These are phyloP conservation scores for Perccottus glenii DNA, from an alignment of 2,113 vertebrate genomes.

Conservation along the genomic window DNA sequence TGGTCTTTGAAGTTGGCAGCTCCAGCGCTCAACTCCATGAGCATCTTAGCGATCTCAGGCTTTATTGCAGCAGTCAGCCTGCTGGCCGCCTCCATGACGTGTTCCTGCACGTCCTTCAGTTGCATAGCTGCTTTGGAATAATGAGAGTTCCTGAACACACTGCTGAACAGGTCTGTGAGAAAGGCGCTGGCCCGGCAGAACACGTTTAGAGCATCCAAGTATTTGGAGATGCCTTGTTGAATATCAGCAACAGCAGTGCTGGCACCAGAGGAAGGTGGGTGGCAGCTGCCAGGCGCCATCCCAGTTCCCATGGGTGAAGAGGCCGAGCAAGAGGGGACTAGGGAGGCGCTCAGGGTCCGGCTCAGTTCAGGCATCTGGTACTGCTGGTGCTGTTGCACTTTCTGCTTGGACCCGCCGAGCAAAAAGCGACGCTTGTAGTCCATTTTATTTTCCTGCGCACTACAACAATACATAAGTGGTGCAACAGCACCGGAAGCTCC, in stretches of 20 bases:
- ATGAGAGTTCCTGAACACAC: slow-evolving; percentile 96
- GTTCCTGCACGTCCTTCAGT: slow-evolving; percentile 99
- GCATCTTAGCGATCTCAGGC: slow-evolving; percentile 99
- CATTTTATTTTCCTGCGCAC: slow-evolving; percentile 98
- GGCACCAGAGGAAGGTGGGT: slow-evolving; percentile 79
- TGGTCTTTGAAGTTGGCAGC: slow-evolving; percentile 97
- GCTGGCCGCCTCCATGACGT: slow-evolving; percentile 97
- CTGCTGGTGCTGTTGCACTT: slow-evolving; percentile 98
- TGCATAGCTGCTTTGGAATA: slow-evolving; percentile 99
- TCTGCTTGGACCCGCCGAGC: slow-evolving; percentile 99
- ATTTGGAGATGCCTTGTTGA: slow-evolving; percentile 99
- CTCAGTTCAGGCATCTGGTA: slow-evolving; percentile 96
- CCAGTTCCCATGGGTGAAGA: slow-evolving; percentile 80
- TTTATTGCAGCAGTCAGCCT: slow-evolving; percentile 98
- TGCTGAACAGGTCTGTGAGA: slow-evolving; percentile 97
- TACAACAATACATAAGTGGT: slow-evolving; percentile 98
- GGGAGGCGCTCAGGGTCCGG: slow-evolving; percentile 90
- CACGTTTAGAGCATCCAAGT: slow-evolving; percentile 96
- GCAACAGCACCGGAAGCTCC: slow-evolving; percentile 65
- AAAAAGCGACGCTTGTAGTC: slow-evolving; percentile 99
- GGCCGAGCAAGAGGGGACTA: slow-evolving; percentile 83
- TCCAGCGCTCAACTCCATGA: slow-evolving; percentile 97
- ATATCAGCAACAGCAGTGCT: slow-evolving; percentile 95
- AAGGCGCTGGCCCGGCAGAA: slow-evolving; percentile 98
- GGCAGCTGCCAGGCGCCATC: slow-evolving; percentile 74